Conservation (phyloP, 37 sponge, comb jelly and placozoan genomes). For the Chondrosia reniformis region DNA sequence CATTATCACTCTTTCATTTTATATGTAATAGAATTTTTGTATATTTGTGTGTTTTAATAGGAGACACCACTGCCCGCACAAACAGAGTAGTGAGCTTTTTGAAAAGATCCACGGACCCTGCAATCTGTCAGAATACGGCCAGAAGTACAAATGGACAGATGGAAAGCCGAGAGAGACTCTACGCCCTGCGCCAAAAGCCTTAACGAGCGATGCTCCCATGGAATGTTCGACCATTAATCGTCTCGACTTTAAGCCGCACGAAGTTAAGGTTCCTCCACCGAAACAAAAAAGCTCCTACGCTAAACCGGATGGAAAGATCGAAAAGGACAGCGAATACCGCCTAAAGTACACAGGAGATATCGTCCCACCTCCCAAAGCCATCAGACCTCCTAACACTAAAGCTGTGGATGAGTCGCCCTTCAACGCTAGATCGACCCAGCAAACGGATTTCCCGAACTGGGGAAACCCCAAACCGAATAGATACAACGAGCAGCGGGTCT, state of each 20-base stretch:
- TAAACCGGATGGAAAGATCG: slow-evolving; percentile 42
- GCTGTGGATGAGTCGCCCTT: neutral
- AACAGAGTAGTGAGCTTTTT: slow-evolving; percentile 33
- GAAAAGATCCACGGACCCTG: slow-evolving; percentile 16
- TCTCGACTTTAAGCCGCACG: slow-evolving; percentile 46
- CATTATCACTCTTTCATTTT: too few relatives aligned
- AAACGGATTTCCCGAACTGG: slow-evolving; percentile 40
- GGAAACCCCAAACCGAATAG: slow-evolving; percentile 23
- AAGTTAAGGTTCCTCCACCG: slow-evolving; percentile 12
- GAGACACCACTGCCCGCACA: slow-evolving; percentile 72
- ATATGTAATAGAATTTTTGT: neutral
- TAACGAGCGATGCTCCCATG: slow-evolving; percentile 39
- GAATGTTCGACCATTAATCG: slow-evolving; percentile 34
- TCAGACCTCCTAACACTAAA: slow-evolving; percentile 23
- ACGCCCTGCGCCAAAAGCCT: slow-evolving; percentile 27
- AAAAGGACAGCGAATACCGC: slow-evolving; percentile 48
- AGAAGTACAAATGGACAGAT: slow-evolving; percentile 26
- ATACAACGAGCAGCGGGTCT: slow-evolving; percentile 22
- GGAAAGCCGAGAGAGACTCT: slow-evolving; percentile 26
- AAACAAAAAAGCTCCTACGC: slow-evolving; percentile 29
- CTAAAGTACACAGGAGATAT: slow-evolving; percentile 32
- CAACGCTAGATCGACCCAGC: slow-evolving; percentile 45
- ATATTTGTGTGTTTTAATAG: slow-evolving; percentile 15
- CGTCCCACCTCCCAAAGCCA: slow-evolving; percentile 30
- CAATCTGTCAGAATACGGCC: slow-evolving; percentile 42